Base-by-base conservation (phyloP, 2,888 invertebrate species). In the Drosophila colorata region DNA sequence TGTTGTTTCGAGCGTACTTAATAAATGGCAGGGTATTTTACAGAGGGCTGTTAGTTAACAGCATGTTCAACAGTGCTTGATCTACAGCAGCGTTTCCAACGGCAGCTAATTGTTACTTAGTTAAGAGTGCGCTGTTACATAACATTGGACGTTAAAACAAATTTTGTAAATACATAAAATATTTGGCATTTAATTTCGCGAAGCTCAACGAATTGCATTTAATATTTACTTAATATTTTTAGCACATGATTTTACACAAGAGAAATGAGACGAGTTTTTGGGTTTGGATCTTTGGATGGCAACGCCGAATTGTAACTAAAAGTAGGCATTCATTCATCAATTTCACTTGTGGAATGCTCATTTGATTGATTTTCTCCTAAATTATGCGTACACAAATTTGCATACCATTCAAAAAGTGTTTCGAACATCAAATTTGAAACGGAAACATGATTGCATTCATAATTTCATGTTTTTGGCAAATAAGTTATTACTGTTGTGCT, bases 101-200 rank as follows among this genome's bases (percentile, higher is more conserved):
- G 49, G 37, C 57, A 58, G 53, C 47, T 37, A 37, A 38, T 37
- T 46, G 41, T 40, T 58, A 47, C 28, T 53, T 25, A 4, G 31
- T 20, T 52, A 74, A 53, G 57, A 53, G 51, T 65, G 52, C 38
- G 52, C 65, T 74, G 55, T 61, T 61, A 55, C 23, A 41, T 64
- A 73, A 73, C 73, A 73, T 49, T 56, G 43, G 44, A 69, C 52
- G 43, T 43, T 65, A 67, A 43, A 69, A 71, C 47, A 63, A 79
- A 72, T 68, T 80, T 74, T 73, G 79, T 86, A 85, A 86, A 77
- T 84, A 66, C 61, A 74, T 77, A 69, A 86, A 78, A 83, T 85
- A 76, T 86, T 86, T 86, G 89, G 87, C 79, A 87, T 84, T 60
- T 73, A 75, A 86, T 87, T 88, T 86, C 80, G 78, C 44, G 80